These are phyloP conservation scores for Pseudopodoces humilis DNA, from an alignment of 2,113 vertebrate species.

Conservation along the genomic window DNA sequence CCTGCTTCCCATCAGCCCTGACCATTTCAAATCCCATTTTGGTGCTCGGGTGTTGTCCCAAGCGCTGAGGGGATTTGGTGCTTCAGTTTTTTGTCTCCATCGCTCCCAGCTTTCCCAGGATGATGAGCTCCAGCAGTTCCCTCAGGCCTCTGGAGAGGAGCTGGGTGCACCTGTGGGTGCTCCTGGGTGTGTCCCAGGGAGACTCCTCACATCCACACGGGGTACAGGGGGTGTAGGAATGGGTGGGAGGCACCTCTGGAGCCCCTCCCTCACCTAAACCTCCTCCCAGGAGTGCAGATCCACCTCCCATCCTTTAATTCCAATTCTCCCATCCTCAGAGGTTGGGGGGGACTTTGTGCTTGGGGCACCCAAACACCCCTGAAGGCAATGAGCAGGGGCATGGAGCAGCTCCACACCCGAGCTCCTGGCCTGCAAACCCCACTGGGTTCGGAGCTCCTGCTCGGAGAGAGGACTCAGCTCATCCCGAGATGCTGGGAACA, in stretches of 20 bases:
- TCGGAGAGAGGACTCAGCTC: rapidly evolving
- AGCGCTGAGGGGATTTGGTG: neutral
- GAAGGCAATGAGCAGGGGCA: rapidly evolving
- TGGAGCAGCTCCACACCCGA: rapidly evolving
- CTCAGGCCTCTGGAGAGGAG: neutral
- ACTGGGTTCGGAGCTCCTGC: rapidly evolving
- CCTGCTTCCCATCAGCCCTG: rapidly evolving
- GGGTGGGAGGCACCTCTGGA: rapidly evolving
- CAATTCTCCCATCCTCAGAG: neutral
- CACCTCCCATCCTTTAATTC: neutral
- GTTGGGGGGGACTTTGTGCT: no score
- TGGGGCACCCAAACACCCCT: neutral
- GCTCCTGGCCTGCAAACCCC: rapidly evolving
- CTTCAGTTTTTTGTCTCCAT: neutral
- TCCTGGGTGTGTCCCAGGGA: neutral
- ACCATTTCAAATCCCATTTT: rapidly evolving
- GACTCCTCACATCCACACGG: rapidly evolving
- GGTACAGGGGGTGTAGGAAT: rapidly evolving
- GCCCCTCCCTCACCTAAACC: neutral
- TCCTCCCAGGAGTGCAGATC: neutral
- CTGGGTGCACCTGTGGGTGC: rapidly evolving
- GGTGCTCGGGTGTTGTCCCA: neutral
- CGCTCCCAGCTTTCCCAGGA: rapidly evolving
- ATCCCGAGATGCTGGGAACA: neutral
- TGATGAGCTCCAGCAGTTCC: neutral